Evolutionary conservation across 2,113 vertebrate species (phyloP).

Genomic region (Dipodomys stephensi): DNA sequence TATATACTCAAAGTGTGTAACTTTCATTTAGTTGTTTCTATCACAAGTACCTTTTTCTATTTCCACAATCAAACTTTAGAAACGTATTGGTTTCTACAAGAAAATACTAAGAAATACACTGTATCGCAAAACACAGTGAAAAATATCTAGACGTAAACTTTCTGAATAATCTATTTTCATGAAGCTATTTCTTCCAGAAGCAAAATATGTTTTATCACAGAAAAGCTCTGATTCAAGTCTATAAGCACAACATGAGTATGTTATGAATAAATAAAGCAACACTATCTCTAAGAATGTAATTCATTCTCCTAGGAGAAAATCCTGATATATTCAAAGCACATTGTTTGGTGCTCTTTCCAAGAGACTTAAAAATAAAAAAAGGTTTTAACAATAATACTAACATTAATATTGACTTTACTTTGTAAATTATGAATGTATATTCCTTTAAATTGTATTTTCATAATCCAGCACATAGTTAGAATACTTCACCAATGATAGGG

Average conservation of each 20-base stretch:
- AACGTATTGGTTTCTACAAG: neutral
- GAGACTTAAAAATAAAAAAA: neutral
- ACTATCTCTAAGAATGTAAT: neutral
- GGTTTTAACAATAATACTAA: neutral
- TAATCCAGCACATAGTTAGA: neutral
- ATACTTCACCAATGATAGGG: neutral
- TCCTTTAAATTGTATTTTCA: neutral
- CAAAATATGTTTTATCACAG: conserved; percentile 28
- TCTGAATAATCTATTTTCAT: conserved; percentile 53
- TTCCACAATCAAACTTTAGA: neutral
- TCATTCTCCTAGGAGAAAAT: neutral
- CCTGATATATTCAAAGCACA: conserved; percentile 5
- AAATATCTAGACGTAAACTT: neutral
- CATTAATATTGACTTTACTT: neutral
- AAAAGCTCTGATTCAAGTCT: neutral
- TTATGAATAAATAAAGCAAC: conserved; percentile 58
- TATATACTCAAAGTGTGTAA: no score
- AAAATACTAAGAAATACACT: neutral
- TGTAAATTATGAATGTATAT: neutral
- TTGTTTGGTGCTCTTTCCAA: neutral
- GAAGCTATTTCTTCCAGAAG: conserved; percentile 35
- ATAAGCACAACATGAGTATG: neutral
- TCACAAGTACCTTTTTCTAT: neutral
- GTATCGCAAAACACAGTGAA: conserved; percentile 2
- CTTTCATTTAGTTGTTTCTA: neutral